A percentile compares a stretch with the other conserved stretches of the same genome.
phyloP scores from a whole-genome alignment of 2,797 vertebrate species.

The Heterohyrax brucei region DNA sequence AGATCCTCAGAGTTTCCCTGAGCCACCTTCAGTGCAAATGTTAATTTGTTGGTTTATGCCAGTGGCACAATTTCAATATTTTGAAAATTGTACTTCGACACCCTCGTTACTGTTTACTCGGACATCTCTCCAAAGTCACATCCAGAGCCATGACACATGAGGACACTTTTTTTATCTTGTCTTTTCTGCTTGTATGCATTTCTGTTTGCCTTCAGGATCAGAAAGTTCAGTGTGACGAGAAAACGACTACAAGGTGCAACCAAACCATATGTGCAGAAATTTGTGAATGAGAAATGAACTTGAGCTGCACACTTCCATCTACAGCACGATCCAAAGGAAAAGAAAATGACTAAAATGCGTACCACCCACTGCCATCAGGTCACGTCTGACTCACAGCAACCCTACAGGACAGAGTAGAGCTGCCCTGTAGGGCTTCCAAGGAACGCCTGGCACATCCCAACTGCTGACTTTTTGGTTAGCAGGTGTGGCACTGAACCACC shows the following conservation, averaged over 20 bases:
- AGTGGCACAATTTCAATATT: slow-evolving; percentile 57
- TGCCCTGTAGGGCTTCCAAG: no score
- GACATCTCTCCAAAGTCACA: not conserved
- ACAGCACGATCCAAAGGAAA: no score
- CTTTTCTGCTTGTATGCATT: slow-evolving; percentile 48
- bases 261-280: no score
- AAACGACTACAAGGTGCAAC: slow-evolving; percentile 19
- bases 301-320: no score
- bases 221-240: not conserved
- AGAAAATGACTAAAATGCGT: no score
- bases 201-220: slow-evolving; percentile 14
- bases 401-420: no score
- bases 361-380: no score
- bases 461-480: no score
- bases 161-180: slow-evolving; percentile 5
- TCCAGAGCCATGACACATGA: not conserved
- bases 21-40: slow-evolving; percentile 15
- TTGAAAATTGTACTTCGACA: slow-evolving; percentile 66
- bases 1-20: not conserved
- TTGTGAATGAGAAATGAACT: no score
- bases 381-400: no score
- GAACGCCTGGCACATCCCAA: no score
- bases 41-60: slow-evolving; percentile 65
- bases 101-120: slow-evolving; percentile 27
- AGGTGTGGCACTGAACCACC: no score